Evolutionary conservation across 2,113 vertebrate genomes (phyloP), one percentile per base, ranked within the genome.

Genomic region (Todiramphus saurophagus): DNA sequence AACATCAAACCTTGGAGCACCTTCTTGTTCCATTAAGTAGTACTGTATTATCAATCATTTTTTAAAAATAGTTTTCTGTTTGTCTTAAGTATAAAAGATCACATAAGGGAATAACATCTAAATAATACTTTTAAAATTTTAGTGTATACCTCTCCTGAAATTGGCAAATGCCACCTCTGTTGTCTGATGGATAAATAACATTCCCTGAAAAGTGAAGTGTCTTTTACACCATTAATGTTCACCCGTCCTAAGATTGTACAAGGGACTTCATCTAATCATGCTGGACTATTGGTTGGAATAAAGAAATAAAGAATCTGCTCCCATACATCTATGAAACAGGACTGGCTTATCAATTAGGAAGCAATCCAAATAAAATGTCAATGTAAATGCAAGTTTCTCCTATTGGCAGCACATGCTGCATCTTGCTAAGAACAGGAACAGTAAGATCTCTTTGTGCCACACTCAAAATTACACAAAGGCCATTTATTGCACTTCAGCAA

Each of bases 101-200:
- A 73, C 16, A 33, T 58, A 72, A 56, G 9, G 7, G 2, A 35
- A 55, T 46, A n/a, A 55, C 68, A 73, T 43, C 11, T 33, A 43
- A 63, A 68, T 50, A n/a, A 28, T 4, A 19, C 7, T 6, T 35
- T 5, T 1, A 8, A 35, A 43, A 20, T 37, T 1, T 1, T 5
- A 48, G 3, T 33, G 44, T 70, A 66, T 56, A 44, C 24, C 17
- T 80, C 68, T 6, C 25, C 39, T 82, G 25, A 44, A 48, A 16
- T 10, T 59, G 16, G 16, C 28, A 90, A 77, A 63, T 25, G 2
- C 21, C 10, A 27, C 63, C 12, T 87, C 14, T 11, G 8, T 19
- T 77, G 5, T 43, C 46, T 76, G 41, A 51, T 30, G 13, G 20
- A 60, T 21, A 23, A 4, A 6, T 13, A 67, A 15, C 1, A 27